These are phyloP conservation scores for Entomobrya multifasciata DNA, from an alignment of 2,888 invertebrate genomes.

Conservation along the genomic window DNA sequence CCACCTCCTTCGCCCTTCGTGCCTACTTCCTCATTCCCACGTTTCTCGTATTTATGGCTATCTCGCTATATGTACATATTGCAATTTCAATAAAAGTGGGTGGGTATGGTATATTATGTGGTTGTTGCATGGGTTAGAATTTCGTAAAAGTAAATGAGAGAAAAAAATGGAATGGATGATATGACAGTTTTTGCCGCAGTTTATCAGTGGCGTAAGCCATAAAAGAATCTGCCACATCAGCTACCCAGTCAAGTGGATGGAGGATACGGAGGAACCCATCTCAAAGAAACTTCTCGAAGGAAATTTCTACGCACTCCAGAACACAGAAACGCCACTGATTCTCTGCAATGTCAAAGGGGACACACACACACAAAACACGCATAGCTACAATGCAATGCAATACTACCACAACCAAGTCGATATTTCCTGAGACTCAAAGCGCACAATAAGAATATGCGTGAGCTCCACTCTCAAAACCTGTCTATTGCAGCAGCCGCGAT, in stretches of 20 bases:
- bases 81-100: no score
- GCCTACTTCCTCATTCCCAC: background rate
- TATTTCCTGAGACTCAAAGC: constrained; percentile 31
- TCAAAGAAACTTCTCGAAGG: background rate
- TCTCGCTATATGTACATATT: background rate
- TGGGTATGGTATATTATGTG: no score
- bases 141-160: constrained; percentile 35
- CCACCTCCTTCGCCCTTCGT: background rate
- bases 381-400: background rate
- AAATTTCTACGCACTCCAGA: background rate
- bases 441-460: constrained; percentile 62
- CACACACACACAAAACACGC: constrained; percentile 43
- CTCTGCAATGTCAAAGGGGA: constrained; percentile 66
- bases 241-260: background rate
- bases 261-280: background rate
- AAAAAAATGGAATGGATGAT: constrained; percentile 54
- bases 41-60: background rate
- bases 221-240: background rate
- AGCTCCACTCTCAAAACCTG: background rate
- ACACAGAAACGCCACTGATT: constrained; percentile 53
- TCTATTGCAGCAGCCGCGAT: background rate
- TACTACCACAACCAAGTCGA: constrained; percentile 1
- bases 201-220: constrained; percentile 10
- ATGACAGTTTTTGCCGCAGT: constrained; percentile 64
- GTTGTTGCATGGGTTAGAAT: constrained; percentile 30